Evolutionary conservation across 2,797 vertebrate species (phyloP), one percentile per base, ranked within the genome.

Genomic region (Clangula hyemalis): DNA sequence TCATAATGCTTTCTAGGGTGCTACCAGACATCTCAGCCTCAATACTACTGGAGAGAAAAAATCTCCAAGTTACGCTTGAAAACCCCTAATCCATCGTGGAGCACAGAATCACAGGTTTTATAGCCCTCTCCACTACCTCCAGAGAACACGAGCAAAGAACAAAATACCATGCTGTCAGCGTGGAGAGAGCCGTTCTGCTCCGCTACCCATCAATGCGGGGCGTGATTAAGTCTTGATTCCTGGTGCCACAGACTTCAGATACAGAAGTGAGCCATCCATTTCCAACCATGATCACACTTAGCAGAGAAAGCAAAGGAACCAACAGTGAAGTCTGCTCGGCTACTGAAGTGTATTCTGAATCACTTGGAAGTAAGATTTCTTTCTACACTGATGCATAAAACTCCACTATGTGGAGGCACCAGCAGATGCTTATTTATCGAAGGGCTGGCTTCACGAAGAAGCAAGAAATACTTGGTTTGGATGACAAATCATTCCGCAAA

Each of bases 401-500:
- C 89, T 74, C 75, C 78, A 90, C 85, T 83, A 68, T 0, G 0
- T 32, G 34, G 47, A 87, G 71, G 71, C 45, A 90, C 25, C 57
- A 16, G 65, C 19, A 74, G 73, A 16, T 89, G 82, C 17, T 90
- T 93, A 87, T 71, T 85, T 62, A 76, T 73, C 72, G 72, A 81
- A 77, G 54, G 61, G 71, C 80, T 89, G 34, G 86, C 65, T 86
- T 94, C 91, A 85, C 22, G 32, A 87, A 91, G 57, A 87, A 96
- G 74, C 56, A 93, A 83, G 65, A 82, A 95, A 92, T 87, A 90
- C 71, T 86, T 86, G 20, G 28, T 91, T 65, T 83, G 75, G 74
- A 84, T 92, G 80, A 93, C 87, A 96, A 65, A 95, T 90, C 49
- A 86, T 80, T 93, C 54, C 60, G 77, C 43, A 93, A 94, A 82